Evolutionary conservation across 2,797 vertebrate genomes (phyloP).

Genomic region (Gobionotothen gibberifrons): DNA sequence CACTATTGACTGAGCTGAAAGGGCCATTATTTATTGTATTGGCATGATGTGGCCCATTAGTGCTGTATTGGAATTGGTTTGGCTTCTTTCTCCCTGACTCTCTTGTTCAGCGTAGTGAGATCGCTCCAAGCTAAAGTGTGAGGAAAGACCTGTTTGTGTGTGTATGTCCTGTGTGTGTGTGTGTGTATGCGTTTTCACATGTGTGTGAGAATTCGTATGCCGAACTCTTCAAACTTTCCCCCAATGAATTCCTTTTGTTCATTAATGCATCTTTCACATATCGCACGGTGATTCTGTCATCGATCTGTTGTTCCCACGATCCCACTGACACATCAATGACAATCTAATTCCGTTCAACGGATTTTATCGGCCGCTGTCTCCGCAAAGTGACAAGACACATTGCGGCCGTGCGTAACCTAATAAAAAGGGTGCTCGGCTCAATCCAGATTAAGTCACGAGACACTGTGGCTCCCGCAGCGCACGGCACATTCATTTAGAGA

Average conservation of each 20-base stretch:
- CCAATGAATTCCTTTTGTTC: constrained; percentile 61
- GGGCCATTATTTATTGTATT: constrained; percentile 90
- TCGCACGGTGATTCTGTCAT: constrained; percentile 77
- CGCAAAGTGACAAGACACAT: constrained; percentile 89
- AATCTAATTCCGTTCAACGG: constrained; percentile 87
- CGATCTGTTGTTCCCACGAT: constrained; percentile 86
- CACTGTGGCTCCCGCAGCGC: constrained; percentile 59
- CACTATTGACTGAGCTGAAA: constrained; percentile 88
- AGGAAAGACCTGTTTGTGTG: constrained; percentile 68
- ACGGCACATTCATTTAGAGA: constrained; percentile 78
- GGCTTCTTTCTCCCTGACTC: constrained; percentile 76
- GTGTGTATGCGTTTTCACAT: constrained; percentile 21
- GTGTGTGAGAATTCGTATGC: not conserved
- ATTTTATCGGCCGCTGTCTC: constrained; percentile 84
- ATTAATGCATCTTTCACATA: constrained; percentile 68
- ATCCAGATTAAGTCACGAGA: constrained; percentile 85
- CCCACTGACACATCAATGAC: constrained; percentile 86
- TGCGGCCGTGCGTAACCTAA: constrained; percentile 83
- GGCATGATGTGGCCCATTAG: constrained; percentile 91
- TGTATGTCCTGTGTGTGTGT: constrained; percentile 25
- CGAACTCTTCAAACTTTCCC: constrained; percentile 67
- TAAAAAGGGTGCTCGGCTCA: constrained; percentile 81
- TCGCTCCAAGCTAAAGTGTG: constrained; percentile 84
- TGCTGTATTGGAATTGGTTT: constrained; percentile 89
- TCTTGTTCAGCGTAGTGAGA: constrained; percentile 75